phyloP scores from a whole-genome alignment of 2,113 vertebrate species.

The Labeo catla region DNA sequence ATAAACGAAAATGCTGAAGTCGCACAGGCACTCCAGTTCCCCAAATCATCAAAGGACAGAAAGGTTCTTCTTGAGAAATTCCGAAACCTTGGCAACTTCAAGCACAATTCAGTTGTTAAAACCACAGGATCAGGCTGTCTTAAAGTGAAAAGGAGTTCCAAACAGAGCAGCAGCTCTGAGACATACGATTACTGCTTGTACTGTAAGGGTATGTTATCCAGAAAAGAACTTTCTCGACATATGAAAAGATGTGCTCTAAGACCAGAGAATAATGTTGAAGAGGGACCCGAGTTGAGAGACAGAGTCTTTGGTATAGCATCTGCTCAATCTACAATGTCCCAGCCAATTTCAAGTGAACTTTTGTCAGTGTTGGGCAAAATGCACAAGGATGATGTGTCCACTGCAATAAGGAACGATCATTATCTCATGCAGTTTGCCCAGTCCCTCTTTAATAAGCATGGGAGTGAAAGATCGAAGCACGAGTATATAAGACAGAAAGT shows the following conservation, averaged over 20 bases:
- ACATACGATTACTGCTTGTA: conserved; percentile 42
- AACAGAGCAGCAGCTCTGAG: conserved; percentile 33
- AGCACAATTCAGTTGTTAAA: conserved; percentile 40
- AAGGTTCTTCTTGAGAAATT: conserved; percentile 48
- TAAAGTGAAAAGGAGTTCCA: conserved; percentile 51
- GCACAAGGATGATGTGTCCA: conserved; percentile 47
- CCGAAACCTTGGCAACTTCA: conserved; percentile 43
- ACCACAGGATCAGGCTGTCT: conserved; percentile 42
- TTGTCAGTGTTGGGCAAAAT: conserved; percentile 45
- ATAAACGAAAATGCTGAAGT: conserved; percentile 39
- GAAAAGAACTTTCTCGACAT: conserved; percentile 40
- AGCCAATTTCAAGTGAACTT: conserved; percentile 50
- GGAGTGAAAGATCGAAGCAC: conserved; percentile 42
- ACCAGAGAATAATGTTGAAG: conserved; percentile 38
- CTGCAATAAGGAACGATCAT: conserved; percentile 42
- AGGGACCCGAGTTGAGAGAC: conserved; percentile 2
- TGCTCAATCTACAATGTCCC: conserved; percentile 42
- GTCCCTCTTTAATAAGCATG: conserved; percentile 44
- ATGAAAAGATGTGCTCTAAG: conserved; percentile 45
- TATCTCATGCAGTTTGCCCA: conserved; percentile 19
- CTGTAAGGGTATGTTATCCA: conserved; percentile 48
- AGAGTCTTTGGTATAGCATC: conserved; percentile 31
- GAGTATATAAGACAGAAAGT: conserved; percentile 48
- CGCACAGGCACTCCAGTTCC: conserved; percentile 10
- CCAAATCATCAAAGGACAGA: conserved; percentile 31